Base-by-base conservation (phyloP, 2,888 invertebrate species). In the Linyphia triangularis region DNA sequence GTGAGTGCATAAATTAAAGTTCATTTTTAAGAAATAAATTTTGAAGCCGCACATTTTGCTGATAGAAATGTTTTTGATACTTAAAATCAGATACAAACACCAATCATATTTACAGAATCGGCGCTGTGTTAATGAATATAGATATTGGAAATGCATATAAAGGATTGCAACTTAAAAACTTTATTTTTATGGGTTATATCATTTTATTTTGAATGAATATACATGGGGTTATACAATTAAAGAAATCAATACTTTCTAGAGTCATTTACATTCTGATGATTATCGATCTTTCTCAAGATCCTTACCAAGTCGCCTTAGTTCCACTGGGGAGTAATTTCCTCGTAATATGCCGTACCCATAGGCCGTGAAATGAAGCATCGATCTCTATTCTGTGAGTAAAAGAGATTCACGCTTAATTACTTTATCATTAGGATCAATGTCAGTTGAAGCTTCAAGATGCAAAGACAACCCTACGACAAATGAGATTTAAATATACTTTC, bases 351-450 rank as follows among this genome's bases (percentile, higher is more conserved):
- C 24, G 7, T 51, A 73, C 43, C 61, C 65, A 83, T 83, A 73
- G 63, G 26, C 73, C 83, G 72, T 73, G 63, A 83, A 83, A 83
- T 83, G 61, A 83, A 73, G 63, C 40, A 83, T 83, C 63, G 83
- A 83, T 83, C 73, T 40, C 6, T 10, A 40, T 26, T 13, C 22
- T 72, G 26, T 63, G 24, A 24, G 81, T 19, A 24, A 26, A 30
- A 37, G 43, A 73, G 70, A 83, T 61, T 73, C 43, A 33, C 43
- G 63, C 72, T 43, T 83, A 83, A 83, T 83, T 73, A 83, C 83
- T 83, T 83, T 83, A 83, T 83, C 73, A 83, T 73, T 83, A 83
- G 40, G 61, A 83, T 83, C 83, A 83, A 82, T 83, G 83, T 83
- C 83, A 73, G 73, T 67, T 16, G 51, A 65, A 63, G 63, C 77